These are phyloP conservation scores for Drosophila kurseongensis DNA, from an alignment of 1,140 invertebrate species.

Conservation along the genomic window DNA sequence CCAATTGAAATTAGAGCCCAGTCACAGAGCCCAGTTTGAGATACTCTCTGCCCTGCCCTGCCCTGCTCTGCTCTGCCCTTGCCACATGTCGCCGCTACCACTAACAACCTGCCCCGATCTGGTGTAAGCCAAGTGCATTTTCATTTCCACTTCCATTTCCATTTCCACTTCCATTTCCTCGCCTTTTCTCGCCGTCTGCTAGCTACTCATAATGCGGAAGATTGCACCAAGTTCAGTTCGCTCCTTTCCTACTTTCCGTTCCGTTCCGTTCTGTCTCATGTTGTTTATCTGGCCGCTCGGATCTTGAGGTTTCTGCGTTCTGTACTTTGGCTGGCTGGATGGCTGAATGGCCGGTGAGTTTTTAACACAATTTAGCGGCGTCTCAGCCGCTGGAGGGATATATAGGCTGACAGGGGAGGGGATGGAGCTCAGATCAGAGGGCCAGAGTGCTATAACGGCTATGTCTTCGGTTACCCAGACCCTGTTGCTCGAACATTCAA, in stretches of 20 bases:
- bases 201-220: constrained; percentile 79
- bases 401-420: background rate
- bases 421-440: background rate
- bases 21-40: constrained; percentile 51
- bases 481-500: constrained; percentile 43
- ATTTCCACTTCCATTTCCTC: constrained; percentile 35
- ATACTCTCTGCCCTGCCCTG: background rate
- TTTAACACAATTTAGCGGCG: constrained; percentile 80
- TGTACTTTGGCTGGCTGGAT: constrained; percentile 58
- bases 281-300: constrained; percentile 64
- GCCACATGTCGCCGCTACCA: constrained; percentile 72
- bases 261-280: constrained; percentile 47
- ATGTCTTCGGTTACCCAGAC: constrained; percentile 57
- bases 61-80: background rate
- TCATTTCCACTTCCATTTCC: constrained; percentile 70
- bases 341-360: constrained; percentile 49
- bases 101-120: constrained; percentile 15
- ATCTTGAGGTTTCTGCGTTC: constrained; percentile 82
- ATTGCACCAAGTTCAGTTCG: constrained; percentile 66
- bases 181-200: constrained; percentile 8
- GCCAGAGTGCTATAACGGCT: constrained; percentile 49
- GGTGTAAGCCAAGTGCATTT: constrained; percentile 76
- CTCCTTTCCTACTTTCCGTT: constrained; percentile 36
- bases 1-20: constrained; percentile 81
- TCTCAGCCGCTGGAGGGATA: constrained; percentile 30